Evolutionary conservation across 2,113 vertebrate species (phyloP), one percentile per base, ranked within the genome.

Genomic region (Lucifuga dentata): DNA sequence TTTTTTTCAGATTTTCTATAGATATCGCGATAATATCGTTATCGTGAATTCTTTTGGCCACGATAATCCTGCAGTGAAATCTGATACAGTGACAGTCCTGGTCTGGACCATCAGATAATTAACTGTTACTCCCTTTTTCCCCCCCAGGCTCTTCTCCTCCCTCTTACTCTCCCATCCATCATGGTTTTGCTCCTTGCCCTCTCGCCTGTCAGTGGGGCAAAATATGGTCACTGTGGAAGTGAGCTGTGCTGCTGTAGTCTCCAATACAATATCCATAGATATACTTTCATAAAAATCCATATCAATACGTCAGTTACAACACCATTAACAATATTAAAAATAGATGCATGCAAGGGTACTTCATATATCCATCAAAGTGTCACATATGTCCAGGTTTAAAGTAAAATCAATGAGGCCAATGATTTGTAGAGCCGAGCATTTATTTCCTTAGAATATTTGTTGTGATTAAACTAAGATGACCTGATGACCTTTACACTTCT

Each of bases 81-180:
- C n/a, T n/a, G n/a, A n/a, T n/a, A n/a, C n/a, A n/a, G n/a, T n/a
- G n/a, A n/a, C n/a, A n/a, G n/a, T n/a, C 44, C 33, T 66, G 68
- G 44, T 68, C 46, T 75, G 74, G 62, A 84, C 78, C 72, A 51
- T 69, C 63, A 65, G 66, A 75, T 83, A 87, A 85, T 73, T 49
- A 76, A 43, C 63, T 16, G 11, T 60, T 76, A 72, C 58, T 63
- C 13, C 26, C 21, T 60, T 56, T 71, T 51, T 46, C 68, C 43
- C 43, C 45, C 53, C 11, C 1, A 41, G 64, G 55, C 16, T 8
- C 29, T 29, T 48, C 33, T 53, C 41, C 38, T 56, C 56, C 39
- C 38, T 49, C 32, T 51, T 68, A 5, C 39, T 16, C 58, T 26
- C 44, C 62, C 55, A 83, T 87, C 66, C 59, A 78, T 84, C 80